phyloP scores from a whole-genome alignment of 1,140 invertebrate species.

The Caenorhabditis inopinata region DNA sequence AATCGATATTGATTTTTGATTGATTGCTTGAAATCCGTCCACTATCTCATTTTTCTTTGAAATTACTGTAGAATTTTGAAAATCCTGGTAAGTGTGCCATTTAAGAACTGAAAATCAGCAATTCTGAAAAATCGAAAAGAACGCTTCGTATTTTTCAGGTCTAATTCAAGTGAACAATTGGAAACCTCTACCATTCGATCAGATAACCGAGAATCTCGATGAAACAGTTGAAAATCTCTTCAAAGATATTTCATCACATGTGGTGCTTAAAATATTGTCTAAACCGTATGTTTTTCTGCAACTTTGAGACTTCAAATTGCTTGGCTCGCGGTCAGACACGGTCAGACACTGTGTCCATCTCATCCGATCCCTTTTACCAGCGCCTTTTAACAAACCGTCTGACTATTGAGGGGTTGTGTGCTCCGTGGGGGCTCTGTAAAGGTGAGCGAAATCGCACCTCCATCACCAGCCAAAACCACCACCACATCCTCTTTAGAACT shows the following conservation, averaged over 20 bases:
- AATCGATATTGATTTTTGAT: too few relatives aligned
- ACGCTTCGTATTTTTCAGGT: conserved; percentile 44
- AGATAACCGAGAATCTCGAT: conserved; percentile 51
- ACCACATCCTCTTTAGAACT: neutral
- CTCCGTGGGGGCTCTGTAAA: neutral
- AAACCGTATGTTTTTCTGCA: conserved; percentile 52
- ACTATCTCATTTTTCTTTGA: too few relatives aligned
- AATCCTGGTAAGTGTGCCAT: too few relatives aligned
- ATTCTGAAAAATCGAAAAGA: too few relatives aligned
- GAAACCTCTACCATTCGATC: conserved; percentile 51
- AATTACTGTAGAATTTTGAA: too few relatives aligned
- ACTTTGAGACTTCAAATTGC: too few relatives aligned
- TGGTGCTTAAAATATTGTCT: conserved; percentile 51
- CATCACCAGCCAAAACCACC: too few relatives aligned
- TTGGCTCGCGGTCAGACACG: too few relatives aligned
- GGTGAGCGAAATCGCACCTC: neutral
- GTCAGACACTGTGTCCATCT: neutral
- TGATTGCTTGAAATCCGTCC: too few relatives aligned
- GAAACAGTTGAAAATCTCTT: conserved; percentile 48
- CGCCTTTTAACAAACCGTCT: neutral
- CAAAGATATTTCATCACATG: conserved; percentile 49
- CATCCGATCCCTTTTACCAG: neutral
- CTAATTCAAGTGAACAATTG: conserved; percentile 54
- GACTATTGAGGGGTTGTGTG: neutral
- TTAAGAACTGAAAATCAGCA: too few relatives aligned